Conservation (phyloP, 2,113 vertebrate genomes). For the Oryzias woworae region DNA sequence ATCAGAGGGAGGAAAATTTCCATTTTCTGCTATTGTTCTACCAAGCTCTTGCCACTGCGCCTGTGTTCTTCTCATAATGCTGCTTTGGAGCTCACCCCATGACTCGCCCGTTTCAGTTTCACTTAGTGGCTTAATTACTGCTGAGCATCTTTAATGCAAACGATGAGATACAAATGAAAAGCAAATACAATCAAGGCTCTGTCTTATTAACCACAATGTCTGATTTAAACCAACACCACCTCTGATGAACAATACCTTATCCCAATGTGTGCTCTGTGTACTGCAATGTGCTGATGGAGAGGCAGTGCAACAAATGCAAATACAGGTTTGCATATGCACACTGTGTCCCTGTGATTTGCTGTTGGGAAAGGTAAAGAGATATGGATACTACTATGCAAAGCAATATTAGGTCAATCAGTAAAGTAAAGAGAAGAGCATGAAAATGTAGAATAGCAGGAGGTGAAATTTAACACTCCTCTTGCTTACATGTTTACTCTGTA, state of each 20-base stretch:
- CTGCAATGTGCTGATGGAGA: constrained; percentile 45
- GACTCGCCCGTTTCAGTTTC: constrained; percentile 70
- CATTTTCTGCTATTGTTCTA: constrained; percentile 58
- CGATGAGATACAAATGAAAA: constrained; percentile 72
- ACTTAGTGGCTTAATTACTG: constrained; percentile 74
- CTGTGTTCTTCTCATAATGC: constrained; percentile 64
- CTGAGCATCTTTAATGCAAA: constrained; percentile 65
- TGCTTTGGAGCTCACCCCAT: constrained; percentile 51
- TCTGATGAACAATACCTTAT: constrained; percentile 27
- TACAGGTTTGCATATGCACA: constrained; percentile 65
- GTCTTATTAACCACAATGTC: constrained; percentile 74
- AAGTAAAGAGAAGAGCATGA: constrained; percentile 32
- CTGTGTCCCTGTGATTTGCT: constrained; percentile 44
- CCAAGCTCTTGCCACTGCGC: constrained; percentile 57
- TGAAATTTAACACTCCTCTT: background rate
- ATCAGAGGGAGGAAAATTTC: constrained; percentile 45
- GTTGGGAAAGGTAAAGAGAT: constrained; percentile 40
- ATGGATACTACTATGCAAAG: constrained; percentile 17
- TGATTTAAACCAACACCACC: constrained; percentile 45
- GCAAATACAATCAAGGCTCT: constrained; percentile 73
- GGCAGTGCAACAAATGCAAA: constrained; percentile 46
- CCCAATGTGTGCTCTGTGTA: constrained; percentile 51
- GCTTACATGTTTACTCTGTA: background rate
- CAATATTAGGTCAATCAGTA: constrained; percentile 33
- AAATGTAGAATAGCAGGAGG: constrained; percentile 7